Percentiles rank a stretch among this genome's conserved stretches.
phyloP scores from a whole-genome alignment of 2,113 vertebrate genomes.

The Chelonoidis abingdonii region DNA sequence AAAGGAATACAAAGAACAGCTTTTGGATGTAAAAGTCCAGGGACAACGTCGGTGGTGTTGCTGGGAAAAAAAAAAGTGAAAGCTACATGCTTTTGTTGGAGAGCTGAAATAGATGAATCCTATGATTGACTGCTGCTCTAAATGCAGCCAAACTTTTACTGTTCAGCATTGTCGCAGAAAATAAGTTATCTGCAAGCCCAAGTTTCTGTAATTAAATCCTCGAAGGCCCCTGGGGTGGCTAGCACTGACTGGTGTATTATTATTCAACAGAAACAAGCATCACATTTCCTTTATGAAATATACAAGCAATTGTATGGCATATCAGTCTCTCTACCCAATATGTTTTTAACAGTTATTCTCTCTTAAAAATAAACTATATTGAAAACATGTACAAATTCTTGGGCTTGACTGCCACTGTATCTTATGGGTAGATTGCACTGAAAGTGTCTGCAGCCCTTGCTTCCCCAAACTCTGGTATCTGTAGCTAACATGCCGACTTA shows the following conservation, averaged over 20 bases:
- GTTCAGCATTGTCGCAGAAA: constrained; percentile 72
- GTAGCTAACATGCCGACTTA: neutral
- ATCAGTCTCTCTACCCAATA: constrained; percentile 6
- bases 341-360: constrained; percentile 1
- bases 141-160: constrained; percentile 67
- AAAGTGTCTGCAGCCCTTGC: neutral
- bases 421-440: neutral
- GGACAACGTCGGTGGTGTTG: constrained; percentile 71
- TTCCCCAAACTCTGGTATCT: neutral
- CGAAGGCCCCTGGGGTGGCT: constrained; percentile 80
- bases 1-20: constrained; percentile 67
- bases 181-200: constrained; percentile 76
- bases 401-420: neutral
- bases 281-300: constrained; percentile 40
- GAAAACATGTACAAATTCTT: constrained; percentile 11
- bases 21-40: constrained; percentile 65
- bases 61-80: constrained; percentile 47
- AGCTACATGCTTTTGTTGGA: constrained; percentile 78
- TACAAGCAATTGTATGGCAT: neutral
- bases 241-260: constrained; percentile 76
- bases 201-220: constrained; percentile 77
- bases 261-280: constrained; percentile 60
- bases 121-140: constrained; percentile 71
- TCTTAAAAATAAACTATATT: neutral
- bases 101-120: constrained; percentile 71